These are phyloP conservation scores for Neotoma lepida DNA, from an alignment of 2,113 vertebrate species.

Conservation along the genomic window DNA sequence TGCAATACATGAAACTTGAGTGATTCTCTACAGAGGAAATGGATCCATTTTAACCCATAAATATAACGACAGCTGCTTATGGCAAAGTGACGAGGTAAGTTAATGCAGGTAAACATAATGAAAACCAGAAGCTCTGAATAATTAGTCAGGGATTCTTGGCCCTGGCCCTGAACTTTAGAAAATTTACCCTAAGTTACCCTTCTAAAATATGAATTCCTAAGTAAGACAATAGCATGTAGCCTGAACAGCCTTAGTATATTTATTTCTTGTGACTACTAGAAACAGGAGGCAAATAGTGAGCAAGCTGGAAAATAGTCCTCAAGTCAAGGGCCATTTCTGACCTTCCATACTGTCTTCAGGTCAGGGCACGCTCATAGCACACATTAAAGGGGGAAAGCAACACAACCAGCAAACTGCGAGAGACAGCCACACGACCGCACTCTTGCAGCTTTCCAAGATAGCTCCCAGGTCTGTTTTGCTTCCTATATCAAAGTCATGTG, in stretches of 20 bases:
- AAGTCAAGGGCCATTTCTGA: background rate
- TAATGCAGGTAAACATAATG: background rate
- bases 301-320: background rate
- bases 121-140: background rate
- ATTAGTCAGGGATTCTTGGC: background rate
- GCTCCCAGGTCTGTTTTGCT: background rate
- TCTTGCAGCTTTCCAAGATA: background rate
- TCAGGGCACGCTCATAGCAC: background rate
- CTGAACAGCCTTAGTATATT: background rate
- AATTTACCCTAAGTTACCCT: background rate
- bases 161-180: conserved; percentile 18
- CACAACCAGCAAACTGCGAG: background rate
- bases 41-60: background rate
- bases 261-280: background rate
- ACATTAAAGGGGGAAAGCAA: background rate
- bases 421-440: background rate
- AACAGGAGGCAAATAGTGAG: background rate
- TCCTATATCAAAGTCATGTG: background rate
- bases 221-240: background rate
- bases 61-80: background rate
- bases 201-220: background rate
- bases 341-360: background rate
- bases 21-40: background rate
- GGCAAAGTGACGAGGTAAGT: background rate
- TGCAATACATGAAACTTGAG: background rate